Evolutionary conservation across 2,888 invertebrate species (phyloP).

Genomic region (Nephrotoma flavescens): DNA sequence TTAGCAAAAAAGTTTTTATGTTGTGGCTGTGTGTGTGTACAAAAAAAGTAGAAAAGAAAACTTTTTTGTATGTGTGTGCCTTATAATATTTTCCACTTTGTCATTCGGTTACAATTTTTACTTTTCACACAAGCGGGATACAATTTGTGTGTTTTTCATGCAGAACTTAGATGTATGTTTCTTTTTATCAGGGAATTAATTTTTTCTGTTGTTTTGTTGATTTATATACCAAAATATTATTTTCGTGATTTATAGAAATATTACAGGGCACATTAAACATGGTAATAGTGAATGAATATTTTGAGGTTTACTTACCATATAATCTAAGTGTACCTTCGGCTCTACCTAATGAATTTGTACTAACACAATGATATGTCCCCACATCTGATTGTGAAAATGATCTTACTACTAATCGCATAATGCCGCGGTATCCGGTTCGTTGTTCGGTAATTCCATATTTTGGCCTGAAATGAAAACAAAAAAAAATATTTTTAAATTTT

Average conservation of each 20-base stretch:
- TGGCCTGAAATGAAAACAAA: constrained; percentile 19
- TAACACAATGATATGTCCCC: constrained; percentile 63
- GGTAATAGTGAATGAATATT: background rate
- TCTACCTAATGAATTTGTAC: constrained; percentile 50
- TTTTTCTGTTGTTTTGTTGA: background rate
- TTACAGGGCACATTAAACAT: no score
- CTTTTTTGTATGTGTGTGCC: background rate
- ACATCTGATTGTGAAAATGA: constrained; percentile 43
- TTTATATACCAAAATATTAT: no score
- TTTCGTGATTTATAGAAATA: no score
- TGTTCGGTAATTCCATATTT: constrained; percentile 32
- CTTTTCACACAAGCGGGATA: background rate
- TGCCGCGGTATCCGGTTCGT: constrained; percentile 30
- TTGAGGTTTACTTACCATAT: constrained; percentile 34
- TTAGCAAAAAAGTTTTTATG: background rate
- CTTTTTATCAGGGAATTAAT: background rate
- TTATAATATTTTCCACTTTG: background rate
- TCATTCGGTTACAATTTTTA: background rate
- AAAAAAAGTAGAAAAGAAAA: background rate
- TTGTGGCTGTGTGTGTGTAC: background rate
- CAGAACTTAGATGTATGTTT: background rate
- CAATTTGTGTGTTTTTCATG: background rate
- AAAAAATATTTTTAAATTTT: background rate
- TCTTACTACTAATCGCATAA: constrained; percentile 30
- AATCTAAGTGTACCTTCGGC: constrained; percentile 49